These are phyloP conservation scores for Notodonta dromedarius DNA, from an alignment of 2,888 invertebrate species.

Conservation along the genomic window DNA sequence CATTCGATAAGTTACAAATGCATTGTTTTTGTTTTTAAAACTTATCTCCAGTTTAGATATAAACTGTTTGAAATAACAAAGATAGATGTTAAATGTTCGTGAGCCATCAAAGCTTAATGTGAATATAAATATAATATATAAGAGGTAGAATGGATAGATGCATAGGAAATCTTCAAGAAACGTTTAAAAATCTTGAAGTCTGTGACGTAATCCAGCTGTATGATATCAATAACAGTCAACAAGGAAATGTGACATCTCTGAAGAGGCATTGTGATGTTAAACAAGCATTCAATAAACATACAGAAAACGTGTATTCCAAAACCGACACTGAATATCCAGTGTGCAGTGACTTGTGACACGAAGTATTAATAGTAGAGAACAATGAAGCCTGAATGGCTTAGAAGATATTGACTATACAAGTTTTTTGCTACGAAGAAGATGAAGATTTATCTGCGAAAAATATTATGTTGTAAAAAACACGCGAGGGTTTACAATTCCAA, in stretches of 20 bases:
- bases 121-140: not conserved
- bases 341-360: conserved; percentile 14
- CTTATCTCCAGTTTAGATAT: conserved; percentile 14
- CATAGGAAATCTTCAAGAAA: conserved; percentile 6
- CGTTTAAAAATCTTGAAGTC: conserved; percentile 21
- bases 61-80: not conserved
- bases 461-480: too few relatives aligned
- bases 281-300: conserved; percentile 32
- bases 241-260: conserved; percentile 4
- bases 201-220: conserved; percentile 18
- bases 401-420: conserved; percentile 1
- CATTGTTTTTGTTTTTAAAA: conserved; percentile 32
- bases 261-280: conserved; percentile 43
- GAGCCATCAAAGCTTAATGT: not conserved
- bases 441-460: not conserved
- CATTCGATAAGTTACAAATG: conserved; percentile 23
- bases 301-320: conserved; percentile 18
- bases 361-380: conserved; percentile 14
- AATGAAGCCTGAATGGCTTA: too few relatives aligned
- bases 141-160: not conserved
- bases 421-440: not conserved
- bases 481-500: too few relatives aligned
- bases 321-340: conserved; percentile 9
- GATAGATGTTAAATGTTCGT: not conserved
- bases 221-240: conserved; percentile 26